Percentiles rank a stretch among this genome's conserved stretches.
phyloP scores from a whole-genome alignment of 2,113 vertebrate species.

The Atrichornis clamosus region DNA sequence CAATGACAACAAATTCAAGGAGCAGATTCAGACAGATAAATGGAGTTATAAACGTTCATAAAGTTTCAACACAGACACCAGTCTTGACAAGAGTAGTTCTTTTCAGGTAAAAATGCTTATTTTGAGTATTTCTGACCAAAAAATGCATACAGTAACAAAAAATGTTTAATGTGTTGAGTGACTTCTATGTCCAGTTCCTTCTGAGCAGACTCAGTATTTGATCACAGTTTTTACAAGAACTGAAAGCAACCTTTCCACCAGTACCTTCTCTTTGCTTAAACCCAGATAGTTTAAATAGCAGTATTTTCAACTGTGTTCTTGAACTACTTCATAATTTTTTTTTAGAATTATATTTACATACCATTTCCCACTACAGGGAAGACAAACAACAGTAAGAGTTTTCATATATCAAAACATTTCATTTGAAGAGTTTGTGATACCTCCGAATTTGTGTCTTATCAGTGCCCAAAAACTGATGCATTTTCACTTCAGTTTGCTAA shows the following conservation, averaged over 20 bases:
- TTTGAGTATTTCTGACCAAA: background rate
- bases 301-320: background rate
- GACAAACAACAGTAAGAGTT: background rate
- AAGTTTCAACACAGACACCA: background rate
- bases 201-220: background rate
- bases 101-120: background rate
- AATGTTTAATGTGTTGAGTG: background rate
- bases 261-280: background rate
- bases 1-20: background rate
- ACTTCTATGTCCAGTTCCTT: background rate
- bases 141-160: background rate
- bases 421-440: background rate
- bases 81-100: background rate
- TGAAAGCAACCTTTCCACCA: background rate
- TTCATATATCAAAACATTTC: background rate
- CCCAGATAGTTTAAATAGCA: background rate
- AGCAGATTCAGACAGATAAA: background rate
- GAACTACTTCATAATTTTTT: background rate
- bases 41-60: background rate
- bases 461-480: background rate
- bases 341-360: background rate
- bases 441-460: background rate
- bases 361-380: background rate
- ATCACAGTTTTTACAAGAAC: background rate
- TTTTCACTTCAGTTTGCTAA: background rate